Base-by-base conservation (phyloP, 1,140 invertebrate genomes). In the Drosophila pandora region DNA sequence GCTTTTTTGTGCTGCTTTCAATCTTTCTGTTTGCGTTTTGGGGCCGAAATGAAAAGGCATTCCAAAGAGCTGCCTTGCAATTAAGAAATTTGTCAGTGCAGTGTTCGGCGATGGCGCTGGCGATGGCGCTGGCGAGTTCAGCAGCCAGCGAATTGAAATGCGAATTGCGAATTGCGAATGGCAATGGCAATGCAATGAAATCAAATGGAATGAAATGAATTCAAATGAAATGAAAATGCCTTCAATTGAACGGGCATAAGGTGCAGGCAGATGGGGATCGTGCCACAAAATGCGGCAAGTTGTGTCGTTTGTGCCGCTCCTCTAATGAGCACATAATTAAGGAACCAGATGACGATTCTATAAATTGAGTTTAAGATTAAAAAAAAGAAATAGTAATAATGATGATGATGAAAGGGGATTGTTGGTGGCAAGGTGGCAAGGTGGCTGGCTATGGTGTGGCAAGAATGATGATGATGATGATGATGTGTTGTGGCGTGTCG, bases 81-180 rank as follows among this genome's bases (percentile, higher is more conserved):
- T 87, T 87, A 87, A 87, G 82, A 87, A 79, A 87, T 87, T 87
- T 82, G 82, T 85, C 82, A 85, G 81, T 85, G 69, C 62, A 78
- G 64, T 67, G 25, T 28, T 28, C 25, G 7, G 25, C 7, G n/a
- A n/a, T n/a, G n/a, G n/a, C 17, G 17, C 17, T 17, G 17, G 17
- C 17, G 17, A 17, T 17, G 17, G 17, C 17, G 17, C 17, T 17
- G 17, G 17, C 7, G 25, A 28, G 63, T n/a, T 37, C 34, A 9
- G 28, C n/a, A 62, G 61, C 62, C 65, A 68, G 32, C 61, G 47
- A 68, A 68, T 65, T 68, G 64, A 28, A 34, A 67, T 53, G 59
- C 49, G 25, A 63, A 63, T 17, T 17, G 17, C 17, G 17, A 17
- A 17, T 17, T 50, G 41, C 28, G 12, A 59, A 34, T 32, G 41